Evolutionary conservation across 2,797 vertebrate species (phyloP).

Genomic region (Chanos chanos): DNA sequence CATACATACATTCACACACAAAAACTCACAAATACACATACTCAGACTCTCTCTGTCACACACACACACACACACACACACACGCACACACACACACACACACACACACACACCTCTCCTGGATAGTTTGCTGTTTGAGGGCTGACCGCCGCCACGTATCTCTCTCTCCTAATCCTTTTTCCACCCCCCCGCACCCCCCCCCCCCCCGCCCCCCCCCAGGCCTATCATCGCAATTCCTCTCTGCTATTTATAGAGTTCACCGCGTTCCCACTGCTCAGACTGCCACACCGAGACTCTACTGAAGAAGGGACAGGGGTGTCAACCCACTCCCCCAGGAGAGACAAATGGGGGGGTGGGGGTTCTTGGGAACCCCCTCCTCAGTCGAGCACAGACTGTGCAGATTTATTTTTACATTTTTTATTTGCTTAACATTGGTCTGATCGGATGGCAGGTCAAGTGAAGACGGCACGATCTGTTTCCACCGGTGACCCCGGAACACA

Average conservation of each 20-base stretch:
- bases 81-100: too few species aligned
- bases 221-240: constrained; percentile 73
- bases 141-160: constrained; percentile 26
- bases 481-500: neutral
- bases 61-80: too few species aligned
- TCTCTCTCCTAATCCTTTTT: constrained; percentile 75
- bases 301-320: constrained; percentile 1
- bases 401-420: constrained; percentile 25
- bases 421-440: constrained; percentile 1
- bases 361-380: constrained; percentile 10
- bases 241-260: constrained; percentile 72
- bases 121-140: too few species aligned
- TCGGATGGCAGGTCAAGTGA: too few species aligned
- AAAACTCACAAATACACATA: too few species aligned
- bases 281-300: neutral
- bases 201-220: constrained; percentile 48
- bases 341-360: neutral
- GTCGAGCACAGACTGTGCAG: neutral
- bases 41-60: too few species aligned
- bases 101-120: too few species aligned
- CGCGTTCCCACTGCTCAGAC: constrained; percentile 32
- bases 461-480: too few species aligned
- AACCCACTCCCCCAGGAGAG: neutral
- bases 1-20: too few species aligned
- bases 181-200: constrained; percentile 58